Evolutionary conservation across 2,888 invertebrate species (phyloP), one percentile per base, ranked within the genome.

Genomic region (Stenchaetothrips biformis): DNA sequence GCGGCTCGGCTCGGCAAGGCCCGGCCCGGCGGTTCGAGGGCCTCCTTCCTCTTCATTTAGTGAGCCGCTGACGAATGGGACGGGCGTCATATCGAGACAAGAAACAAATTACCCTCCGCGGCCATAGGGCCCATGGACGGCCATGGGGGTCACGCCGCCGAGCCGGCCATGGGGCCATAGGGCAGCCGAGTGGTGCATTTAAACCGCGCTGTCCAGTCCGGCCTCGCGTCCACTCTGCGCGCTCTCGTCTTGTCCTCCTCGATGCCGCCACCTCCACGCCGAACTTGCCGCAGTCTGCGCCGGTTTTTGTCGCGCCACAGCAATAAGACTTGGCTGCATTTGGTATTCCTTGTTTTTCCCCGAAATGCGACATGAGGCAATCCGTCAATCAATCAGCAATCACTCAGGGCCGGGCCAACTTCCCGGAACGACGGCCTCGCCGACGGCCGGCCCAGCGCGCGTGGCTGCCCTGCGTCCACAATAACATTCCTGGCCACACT

Each of bases 401-500:
- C 59, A 59, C 18, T 59, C 59, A 59, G 16, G 59, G 16, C 59
- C 53, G 16, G 4, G 16, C 18, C 59, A 16, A 59, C 59, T 59
- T 59, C 59, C 59, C 59, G 18, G 59, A 59, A 59, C 59, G 59
- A 16, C 49, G 49, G 49, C 49, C 49, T 7, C 8, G 9, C 53
- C 53, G 13, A 16, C 13, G 16, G 13, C 53, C 1, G 53, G 53
- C 53, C 53, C 2, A 53, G 53, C 13, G 53, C 53, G 9, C 53
- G 16, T 53, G 53, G 53, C 53, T 53, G 53, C 53, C 53, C 53
- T 7, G 53, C 53, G 16, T 18, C 18, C 21, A 74, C 67, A 74
- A 74, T 74, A 74, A 74, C 67, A 74, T 74, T 74, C 67, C 67
- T n/a, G 25, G 67, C 67, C 67, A 74, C 67, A 74, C 67, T 74